These are phyloP conservation scores for Xyrichtys novacula DNA, from an alignment of 2,797 vertebrate species.

Conservation along the genomic window DNA sequence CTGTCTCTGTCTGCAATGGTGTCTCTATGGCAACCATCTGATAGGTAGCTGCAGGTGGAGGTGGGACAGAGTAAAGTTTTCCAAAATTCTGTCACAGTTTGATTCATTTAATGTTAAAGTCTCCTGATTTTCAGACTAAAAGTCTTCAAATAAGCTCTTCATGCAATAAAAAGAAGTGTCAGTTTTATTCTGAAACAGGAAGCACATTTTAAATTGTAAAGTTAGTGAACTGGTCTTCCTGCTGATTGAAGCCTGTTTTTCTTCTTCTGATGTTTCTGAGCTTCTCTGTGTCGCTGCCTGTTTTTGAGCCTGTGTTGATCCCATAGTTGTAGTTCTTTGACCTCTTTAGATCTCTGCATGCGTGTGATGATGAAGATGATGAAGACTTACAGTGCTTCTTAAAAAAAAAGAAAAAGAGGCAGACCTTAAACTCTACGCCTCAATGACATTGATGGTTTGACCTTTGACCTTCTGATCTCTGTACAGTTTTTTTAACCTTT, in stretches of 20 bases:
- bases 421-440: constrained; percentile 19
- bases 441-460: constrained; percentile 9
- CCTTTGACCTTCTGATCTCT: constrained; percentile 52
- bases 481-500: constrained; percentile 72
- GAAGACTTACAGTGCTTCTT: constrained; percentile 58
- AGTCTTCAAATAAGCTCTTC: constrained; percentile 23
- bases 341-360: constrained; percentile 79
- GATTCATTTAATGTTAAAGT: not conserved
- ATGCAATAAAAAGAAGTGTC: constrained; percentile 31
- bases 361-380: constrained; percentile 76
- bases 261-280: constrained; percentile 47
- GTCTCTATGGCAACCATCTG: constrained; percentile 9
- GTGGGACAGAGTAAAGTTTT: no score
- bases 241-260: constrained; percentile 8
- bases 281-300: constrained; percentile 57
- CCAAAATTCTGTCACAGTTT: not conserved
- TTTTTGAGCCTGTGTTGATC: constrained; percentile 77
- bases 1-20: constrained; percentile 7
- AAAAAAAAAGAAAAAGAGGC: constrained; percentile 11
- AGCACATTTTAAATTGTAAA: constrained; percentile 15
- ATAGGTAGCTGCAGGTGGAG: not conserved
- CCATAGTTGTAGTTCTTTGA: constrained; percentile 77
- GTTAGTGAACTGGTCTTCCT: constrained; percentile 43
- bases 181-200: constrained; percentile 11
- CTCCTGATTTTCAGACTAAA: constrained; percentile 20